Conservation (phyloP, 2,888 invertebrate species). For the Drosophila infuscata region DNA sequence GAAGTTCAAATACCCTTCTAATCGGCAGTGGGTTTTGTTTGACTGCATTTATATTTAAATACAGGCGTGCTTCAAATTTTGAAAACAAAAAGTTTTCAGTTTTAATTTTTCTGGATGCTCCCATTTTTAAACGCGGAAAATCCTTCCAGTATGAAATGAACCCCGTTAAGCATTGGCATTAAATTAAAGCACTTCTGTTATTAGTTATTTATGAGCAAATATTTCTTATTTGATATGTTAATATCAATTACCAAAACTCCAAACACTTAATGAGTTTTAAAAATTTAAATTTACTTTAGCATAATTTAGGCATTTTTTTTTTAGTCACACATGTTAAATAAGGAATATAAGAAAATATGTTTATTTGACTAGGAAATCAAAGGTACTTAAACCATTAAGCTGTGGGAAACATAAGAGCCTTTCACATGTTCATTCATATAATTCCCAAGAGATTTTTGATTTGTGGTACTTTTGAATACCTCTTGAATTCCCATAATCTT, state of each 20-base stretch:
- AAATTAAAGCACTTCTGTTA: not conserved
- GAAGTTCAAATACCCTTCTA: not conserved
- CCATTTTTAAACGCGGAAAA: not conserved
- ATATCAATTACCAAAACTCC: not conserved
- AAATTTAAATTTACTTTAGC: no score
- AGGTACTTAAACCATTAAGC: not conserved
- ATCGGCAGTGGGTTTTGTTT: not conserved
- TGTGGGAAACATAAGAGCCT: not conserved
- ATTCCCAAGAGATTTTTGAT: not conserved
- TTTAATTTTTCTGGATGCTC: not conserved
- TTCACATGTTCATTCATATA: not conserved
- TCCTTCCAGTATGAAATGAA: not conserved
- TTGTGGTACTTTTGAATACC: no score
- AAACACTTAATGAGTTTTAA: no score
- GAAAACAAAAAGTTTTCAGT: not conserved
- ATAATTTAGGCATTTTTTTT: no score
- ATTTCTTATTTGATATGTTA: not conserved
- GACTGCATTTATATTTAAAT: not conserved
- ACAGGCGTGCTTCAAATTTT: not conserved
- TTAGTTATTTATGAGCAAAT: not conserved
- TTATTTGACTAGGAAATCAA: not conserved
- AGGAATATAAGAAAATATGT: not conserved
- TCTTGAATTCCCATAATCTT: no score
- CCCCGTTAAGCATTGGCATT: not conserved
- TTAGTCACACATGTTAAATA: no score